Evolutionary conservation across 2,797 vertebrate species (phyloP).

Genomic region (Phoeniculus purpureus): DNA sequence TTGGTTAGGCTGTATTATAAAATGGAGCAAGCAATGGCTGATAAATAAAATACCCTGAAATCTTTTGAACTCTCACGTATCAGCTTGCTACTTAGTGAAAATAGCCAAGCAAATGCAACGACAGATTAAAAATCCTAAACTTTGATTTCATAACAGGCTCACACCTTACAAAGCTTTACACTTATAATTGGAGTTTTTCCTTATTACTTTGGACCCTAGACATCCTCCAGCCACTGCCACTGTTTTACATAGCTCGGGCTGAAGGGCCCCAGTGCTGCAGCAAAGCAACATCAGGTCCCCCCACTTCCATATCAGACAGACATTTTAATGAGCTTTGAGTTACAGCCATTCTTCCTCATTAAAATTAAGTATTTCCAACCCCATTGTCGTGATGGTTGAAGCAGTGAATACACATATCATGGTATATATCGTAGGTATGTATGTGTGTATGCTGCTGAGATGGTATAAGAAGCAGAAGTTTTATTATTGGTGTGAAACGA

Average conservation of each 20-base stretch:
- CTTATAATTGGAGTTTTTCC: neutral
- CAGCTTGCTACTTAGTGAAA: neutral
- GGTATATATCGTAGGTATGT: neutral
- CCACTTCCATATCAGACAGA: fast-evolving
- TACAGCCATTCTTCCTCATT: neutral
- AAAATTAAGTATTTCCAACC: neutral
- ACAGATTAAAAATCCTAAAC: neutral
- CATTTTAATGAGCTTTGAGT: neutral
- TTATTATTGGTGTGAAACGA: neutral
- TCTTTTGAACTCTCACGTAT: neutral
- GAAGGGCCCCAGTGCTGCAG: neutral
- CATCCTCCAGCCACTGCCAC: neutral
- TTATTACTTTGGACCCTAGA: neutral
- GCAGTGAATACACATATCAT: neutral
- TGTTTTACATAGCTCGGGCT: fast-evolving
- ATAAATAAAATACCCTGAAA: slow-evolving; percentile 19
- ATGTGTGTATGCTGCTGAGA: neutral
- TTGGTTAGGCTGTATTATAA: neutral
- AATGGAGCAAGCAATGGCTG: neutral
- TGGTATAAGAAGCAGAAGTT: neutral
- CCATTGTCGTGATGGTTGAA: neutral
- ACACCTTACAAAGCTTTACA: neutral
- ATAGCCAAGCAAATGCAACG: neutral
- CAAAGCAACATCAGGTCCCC: fast-evolving
- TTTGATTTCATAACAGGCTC: neutral